Percentiles rank a stretch among this genome's conserved stretches.
phyloP scores from a whole-genome alignment of 1,140 invertebrate genomes.

The Arctopsyche grandis region DNA sequence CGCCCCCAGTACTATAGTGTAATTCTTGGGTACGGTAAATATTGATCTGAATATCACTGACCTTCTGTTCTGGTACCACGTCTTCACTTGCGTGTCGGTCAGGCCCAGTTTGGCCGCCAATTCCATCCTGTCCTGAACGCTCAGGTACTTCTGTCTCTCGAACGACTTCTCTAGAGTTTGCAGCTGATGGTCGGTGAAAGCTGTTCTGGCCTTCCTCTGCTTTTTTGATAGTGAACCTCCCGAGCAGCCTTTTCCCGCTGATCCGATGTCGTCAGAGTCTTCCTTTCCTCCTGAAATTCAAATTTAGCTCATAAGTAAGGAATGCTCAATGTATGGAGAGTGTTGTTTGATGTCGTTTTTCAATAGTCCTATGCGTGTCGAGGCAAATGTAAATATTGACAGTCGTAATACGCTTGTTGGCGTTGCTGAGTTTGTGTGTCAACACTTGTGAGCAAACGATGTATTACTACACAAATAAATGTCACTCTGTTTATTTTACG shows the following conservation, averaged over 20 bases:
- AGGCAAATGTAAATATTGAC: constrained; percentile 12
- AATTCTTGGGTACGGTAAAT: not conserved
- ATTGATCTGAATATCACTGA: constrained; percentile 64
- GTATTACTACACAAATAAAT: not conserved
- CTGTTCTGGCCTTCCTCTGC: constrained; percentile 96
- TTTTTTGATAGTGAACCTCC: constrained; percentile 79
- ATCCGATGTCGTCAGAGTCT: constrained; percentile 52
- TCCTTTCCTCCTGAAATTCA: constrained; percentile 50
- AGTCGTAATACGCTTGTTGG: not conserved
- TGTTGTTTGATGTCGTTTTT: too few relatives aligned
- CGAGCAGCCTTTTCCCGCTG: constrained; percentile 48
- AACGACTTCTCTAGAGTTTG: constrained; percentile 98
- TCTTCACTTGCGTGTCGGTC: constrained; percentile 99
- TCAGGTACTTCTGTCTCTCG: constrained; percentile 97
- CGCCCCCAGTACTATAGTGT: constrained; percentile 16
- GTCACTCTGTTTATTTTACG: not conserved
- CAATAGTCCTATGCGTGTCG: too few relatives aligned
- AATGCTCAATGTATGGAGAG: too few relatives aligned
- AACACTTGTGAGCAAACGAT: not conserved
- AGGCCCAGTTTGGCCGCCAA: constrained; percentile 94
- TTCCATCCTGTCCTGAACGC: constrained; percentile 98
- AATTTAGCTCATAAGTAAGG: not conserved
- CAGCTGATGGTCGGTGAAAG: constrained; percentile 98
- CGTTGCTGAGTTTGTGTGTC: too few relatives aligned
- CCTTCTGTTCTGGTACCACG: constrained; percentile 99